phyloP scores from a whole-genome alignment of 2,888 invertebrate species.

The Thymelicus sylvestris region DNA sequence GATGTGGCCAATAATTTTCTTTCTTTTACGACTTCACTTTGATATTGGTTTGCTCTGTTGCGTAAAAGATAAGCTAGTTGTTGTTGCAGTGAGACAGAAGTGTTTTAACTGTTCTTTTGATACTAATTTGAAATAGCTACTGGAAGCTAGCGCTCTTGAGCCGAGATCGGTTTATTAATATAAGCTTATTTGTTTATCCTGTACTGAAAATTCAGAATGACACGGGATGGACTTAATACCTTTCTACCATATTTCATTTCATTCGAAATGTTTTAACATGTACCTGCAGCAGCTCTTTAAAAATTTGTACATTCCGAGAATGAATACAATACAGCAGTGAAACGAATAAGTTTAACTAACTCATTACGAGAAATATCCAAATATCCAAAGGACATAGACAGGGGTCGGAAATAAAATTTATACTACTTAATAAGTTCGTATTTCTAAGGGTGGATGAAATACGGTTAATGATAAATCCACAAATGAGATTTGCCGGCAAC shows the following conservation, averaged over 20 bases:
- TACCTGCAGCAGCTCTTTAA: no score
- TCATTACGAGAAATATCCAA: slow-evolving; percentile 47
- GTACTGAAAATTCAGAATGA: no score
- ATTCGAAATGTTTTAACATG: no score
- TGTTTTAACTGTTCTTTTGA: no score
- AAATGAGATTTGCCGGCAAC: slow-evolving; percentile 84
- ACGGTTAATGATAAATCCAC: slow-evolving; percentile 84
- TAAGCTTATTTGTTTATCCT: no score
- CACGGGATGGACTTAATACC: no score
- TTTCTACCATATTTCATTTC: no score
- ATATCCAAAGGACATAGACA: slow-evolving; percentile 71
- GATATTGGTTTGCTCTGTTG: slow-evolving; percentile 52
- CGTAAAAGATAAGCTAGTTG: slow-evolving; percentile 34
- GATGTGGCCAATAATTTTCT: slow-evolving; percentile 72
- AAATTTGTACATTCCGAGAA: background rate
- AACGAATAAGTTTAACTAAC: slow-evolving; percentile 26
- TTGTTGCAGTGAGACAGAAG: slow-evolving; percentile 21
- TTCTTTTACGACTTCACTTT: slow-evolving; percentile 69
- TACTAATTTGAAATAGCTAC: no score
- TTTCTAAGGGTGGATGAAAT: slow-evolving; percentile 80
- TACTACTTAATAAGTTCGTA: slow-evolving; percentile 78
- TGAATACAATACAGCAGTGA: slow-evolving; percentile 19
- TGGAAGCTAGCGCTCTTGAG: no score
- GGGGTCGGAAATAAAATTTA: slow-evolving; percentile 79
- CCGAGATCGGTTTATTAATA: no score